Evolutionary conservation across 2,113 vertebrate genomes (phyloP).

Genomic region (Rattus norvegicus): GRCr8 NC_086035.1:77268001-77268500

Average conservation of each 20-base stretch:
- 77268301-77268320: background rate
- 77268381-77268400: too few species aligned
- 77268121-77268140: background rate
- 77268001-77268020: background rate
- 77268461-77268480: background rate
- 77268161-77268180: background rate
- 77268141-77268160: background rate
- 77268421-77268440: too few species aligned
- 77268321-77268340: background rate
- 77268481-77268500: constrained; percentile 8
- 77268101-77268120: background rate
- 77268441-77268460: background rate
- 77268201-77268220: background rate
- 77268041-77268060: background rate
- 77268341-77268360: background rate
- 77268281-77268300: background rate
- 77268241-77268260: background rate
- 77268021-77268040: background rate
- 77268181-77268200: background rate
- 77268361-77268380: background rate
- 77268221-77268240: background rate
- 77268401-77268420: too few species aligned
- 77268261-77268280: background rate
- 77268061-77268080: background rate
- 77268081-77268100: background rate